Percentiles rank a stretch among this genome's conserved stretches.
Conservation (phyloP, 2,113 vertebrate genomes). For the Carollia perspicillata region DNA sequence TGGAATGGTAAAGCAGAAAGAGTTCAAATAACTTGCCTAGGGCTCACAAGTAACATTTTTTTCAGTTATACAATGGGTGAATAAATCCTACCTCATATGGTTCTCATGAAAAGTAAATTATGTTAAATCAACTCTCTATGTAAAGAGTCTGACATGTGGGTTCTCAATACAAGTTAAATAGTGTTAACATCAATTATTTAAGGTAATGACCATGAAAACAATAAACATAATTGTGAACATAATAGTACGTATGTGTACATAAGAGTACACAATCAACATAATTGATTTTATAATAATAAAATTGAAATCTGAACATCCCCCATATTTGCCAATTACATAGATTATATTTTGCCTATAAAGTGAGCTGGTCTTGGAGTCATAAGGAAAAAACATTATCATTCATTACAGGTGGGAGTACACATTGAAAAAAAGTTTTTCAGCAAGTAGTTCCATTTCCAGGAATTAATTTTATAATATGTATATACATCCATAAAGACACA, state of each 20-base stretch:
- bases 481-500: background rate
- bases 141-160: background rate
- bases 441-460: background rate
- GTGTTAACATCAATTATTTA: background rate
- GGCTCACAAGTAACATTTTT: too few relatives aligned
- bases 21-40: background rate
- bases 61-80: background rate
- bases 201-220: background rate
- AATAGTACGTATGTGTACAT: background rate
- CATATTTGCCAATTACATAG: background rate
- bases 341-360: background rate
- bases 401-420: background rate
- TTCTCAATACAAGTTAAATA: background rate
- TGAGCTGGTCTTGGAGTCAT: background rate
- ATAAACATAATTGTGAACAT: background rate
- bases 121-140: background rate
- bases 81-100: background rate
- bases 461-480: background rate
- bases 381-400: background rate
- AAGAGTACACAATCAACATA: background rate
- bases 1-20: background rate
- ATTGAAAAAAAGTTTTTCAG: background rate
- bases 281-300: background rate
- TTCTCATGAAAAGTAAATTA: background rate
- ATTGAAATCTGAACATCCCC: background rate